Percentiles rank a stretch among this genome's conserved stretches.
Conservation (phyloP, 1,140 invertebrate genomes). For the Sesamia nonagrioides region DNA sequence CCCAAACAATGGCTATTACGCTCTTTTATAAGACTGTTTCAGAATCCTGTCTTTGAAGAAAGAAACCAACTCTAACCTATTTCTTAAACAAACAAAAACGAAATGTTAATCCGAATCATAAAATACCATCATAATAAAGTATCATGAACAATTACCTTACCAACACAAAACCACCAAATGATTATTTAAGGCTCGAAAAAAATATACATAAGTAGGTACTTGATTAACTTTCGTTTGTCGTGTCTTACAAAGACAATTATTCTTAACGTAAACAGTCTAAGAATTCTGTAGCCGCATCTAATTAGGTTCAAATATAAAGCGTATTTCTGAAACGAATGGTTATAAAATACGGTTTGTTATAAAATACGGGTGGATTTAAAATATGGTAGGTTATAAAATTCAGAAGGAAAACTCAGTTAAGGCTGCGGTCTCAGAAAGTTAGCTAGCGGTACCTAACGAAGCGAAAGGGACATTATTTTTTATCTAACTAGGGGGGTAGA, state of each 20-base stretch:
- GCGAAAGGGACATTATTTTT: constrained; percentile 28
- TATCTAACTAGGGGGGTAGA: constrained; percentile 22
- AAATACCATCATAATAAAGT: too few relatives aligned
- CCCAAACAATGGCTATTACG: too few relatives aligned
- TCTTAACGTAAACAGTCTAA: constrained; percentile 7
- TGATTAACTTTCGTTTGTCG: background rate
- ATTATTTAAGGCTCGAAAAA: background rate
- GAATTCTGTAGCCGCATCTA: constrained; percentile 21
- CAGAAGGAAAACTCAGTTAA: background rate
- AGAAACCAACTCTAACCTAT: too few relatives aligned
- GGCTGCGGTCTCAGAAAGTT: constrained; percentile 20
- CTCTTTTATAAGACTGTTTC: too few relatives aligned
- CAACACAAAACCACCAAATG: too few relatives aligned
- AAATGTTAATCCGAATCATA: too few relatives aligned
- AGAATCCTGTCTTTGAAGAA: too few relatives aligned
- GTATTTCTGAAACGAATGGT: constrained; percentile 10
- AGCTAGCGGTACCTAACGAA: background rate
- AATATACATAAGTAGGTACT: background rate
- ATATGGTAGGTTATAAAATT: background rate
- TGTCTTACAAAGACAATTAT: constrained; percentile 7
- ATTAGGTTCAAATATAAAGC: constrained; percentile 46
- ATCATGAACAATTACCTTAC: too few relatives aligned
- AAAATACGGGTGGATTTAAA: constrained; percentile 10
- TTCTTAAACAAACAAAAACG: too few relatives aligned
- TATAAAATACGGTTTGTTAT: background rate